Evolutionary conservation across 92 coral and sea anemone species (phyloP).

Genomic region (Micromussa lordhowensis): DNA sequence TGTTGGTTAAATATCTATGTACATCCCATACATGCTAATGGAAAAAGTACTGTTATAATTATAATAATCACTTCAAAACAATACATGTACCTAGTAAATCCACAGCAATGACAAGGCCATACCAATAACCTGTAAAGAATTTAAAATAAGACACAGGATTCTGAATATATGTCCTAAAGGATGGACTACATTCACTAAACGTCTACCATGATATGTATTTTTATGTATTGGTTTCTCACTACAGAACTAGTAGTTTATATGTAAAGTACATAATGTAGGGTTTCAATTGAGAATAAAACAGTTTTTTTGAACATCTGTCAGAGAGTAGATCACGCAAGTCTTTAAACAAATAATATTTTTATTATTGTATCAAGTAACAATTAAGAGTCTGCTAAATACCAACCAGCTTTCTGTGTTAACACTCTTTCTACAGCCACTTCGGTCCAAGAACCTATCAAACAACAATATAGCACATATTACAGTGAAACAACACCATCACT

Average conservation of each 20-base stretch:
- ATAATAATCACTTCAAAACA: neutral
- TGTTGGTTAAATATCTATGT: too few relatives aligned
- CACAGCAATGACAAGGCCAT: constrained; percentile 80
- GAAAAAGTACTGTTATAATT: too few relatives aligned
- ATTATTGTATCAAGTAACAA: neutral
- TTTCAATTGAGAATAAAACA: neutral
- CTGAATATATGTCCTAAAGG: too few relatives aligned
- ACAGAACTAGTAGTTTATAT: neutral
- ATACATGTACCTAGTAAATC: constrained; percentile 81
- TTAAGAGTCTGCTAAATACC: neutral
- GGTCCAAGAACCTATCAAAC: constrained; percentile 84
- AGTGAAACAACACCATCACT: too few relatives aligned
- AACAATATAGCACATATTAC: neutral
- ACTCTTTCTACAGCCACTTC: constrained; percentile 92
- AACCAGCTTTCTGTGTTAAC: constrained; percentile 39
- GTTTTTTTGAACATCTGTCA: too few relatives aligned
- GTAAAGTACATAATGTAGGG: neutral
- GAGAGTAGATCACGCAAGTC: neutral
- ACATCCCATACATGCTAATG: too few relatives aligned
- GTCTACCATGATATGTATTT: too few relatives aligned
- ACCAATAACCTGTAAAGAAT: constrained; percentile 15
- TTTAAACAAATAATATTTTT: too few relatives aligned
- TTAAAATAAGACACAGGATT: neutral
- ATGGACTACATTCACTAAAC: too few relatives aligned
- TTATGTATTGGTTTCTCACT: neutral